These are phyloP conservation scores for Bombus balteatus DNA, from an alignment of 1,140 invertebrate genomes.

Conservation along the genomic window DNA sequence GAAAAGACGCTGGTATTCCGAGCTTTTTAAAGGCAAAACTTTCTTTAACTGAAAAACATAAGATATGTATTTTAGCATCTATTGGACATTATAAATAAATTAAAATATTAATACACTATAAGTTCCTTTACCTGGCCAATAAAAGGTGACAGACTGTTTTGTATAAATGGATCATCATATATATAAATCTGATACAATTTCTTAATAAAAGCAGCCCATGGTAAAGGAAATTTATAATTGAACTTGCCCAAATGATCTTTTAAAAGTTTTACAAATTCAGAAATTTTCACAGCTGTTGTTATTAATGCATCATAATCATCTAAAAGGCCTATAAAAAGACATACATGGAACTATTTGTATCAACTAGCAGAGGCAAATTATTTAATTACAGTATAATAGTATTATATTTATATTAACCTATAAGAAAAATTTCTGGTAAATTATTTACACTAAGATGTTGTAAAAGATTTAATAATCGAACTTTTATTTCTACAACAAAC, in stretches of 20 bases:
- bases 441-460: slow-evolving; percentile 81
- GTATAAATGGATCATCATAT: slow-evolving; percentile 85
- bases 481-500: slow-evolving; percentile 86
- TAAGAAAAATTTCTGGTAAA: slow-evolving; percentile 83
- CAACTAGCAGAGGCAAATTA: background rate
- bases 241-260: slow-evolving; percentile 84
- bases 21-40: slow-evolving; percentile 79
- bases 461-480: slow-evolving; percentile 84
- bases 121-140: slow-evolving; percentile 82
- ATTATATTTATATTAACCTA: slow-evolving; percentile 76
- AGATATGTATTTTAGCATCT: slow-evolving; percentile 17
- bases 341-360: slow-evolving; percentile 13
- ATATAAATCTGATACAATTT: slow-evolving; percentile 86
- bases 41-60: slow-evolving; percentile 78
- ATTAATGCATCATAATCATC: slow-evolving; percentile 86
- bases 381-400: slow-evolving; percentile 9
- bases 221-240: slow-evolving; percentile 84
- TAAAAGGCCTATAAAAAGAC: slow-evolving; percentile 80
- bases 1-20: slow-evolving; percentile 83
- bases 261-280: slow-evolving; percentile 84
- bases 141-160: slow-evolving; percentile 84
- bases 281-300: slow-evolving; percentile 83
- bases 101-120: background rate
- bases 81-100: background rate
- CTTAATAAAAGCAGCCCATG: slow-evolving; percentile 86